Evolutionary conservation across 2,797 vertebrate species (phyloP).

Genomic region (Chrysolophus pictus): DNA sequence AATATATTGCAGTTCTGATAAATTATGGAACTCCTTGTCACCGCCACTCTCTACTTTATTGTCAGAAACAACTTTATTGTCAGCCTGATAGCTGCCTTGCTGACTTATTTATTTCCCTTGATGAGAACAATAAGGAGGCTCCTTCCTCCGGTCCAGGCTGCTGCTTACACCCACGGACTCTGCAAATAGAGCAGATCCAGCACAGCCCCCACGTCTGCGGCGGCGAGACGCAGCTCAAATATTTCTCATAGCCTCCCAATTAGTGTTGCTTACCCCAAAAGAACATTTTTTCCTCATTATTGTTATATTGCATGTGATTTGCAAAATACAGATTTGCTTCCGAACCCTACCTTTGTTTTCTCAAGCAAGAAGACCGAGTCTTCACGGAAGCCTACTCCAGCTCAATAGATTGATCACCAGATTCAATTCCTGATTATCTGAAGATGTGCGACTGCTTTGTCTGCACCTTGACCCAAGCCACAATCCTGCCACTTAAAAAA

Average conservation of each 20-base stretch:
- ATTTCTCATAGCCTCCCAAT: rapidly evolving
- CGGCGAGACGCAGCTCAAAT: not conserved
- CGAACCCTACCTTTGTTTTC: not conserved
- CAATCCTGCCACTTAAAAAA: conserved; percentile 51
- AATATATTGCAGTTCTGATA: not conserved
- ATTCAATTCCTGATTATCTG: not conserved
- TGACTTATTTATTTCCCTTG: not conserved
- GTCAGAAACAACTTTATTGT: not conserved
- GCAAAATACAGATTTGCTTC: not conserved
- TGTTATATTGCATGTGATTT: not conserved
- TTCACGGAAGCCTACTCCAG: not conserved
- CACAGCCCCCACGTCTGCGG: not conserved
- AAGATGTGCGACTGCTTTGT: not conserved
- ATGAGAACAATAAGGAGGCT: not conserved
- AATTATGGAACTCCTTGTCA: not conserved
- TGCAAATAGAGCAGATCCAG: not conserved
- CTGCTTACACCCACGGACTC: rapidly evolving
- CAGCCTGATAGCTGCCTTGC: not conserved
- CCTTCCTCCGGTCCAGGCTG: not conserved
- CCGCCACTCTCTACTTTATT: not conserved
- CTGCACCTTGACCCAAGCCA: not conserved
- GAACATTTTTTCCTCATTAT: not conserved
- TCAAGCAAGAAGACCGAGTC: not conserved
- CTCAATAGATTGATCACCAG: rapidly evolving
- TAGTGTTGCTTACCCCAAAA: not conserved